These are phyloP conservation scores for Tortrix viridana DNA, from an alignment of 2,888 invertebrate genomes.

Conservation along the genomic window DNA sequence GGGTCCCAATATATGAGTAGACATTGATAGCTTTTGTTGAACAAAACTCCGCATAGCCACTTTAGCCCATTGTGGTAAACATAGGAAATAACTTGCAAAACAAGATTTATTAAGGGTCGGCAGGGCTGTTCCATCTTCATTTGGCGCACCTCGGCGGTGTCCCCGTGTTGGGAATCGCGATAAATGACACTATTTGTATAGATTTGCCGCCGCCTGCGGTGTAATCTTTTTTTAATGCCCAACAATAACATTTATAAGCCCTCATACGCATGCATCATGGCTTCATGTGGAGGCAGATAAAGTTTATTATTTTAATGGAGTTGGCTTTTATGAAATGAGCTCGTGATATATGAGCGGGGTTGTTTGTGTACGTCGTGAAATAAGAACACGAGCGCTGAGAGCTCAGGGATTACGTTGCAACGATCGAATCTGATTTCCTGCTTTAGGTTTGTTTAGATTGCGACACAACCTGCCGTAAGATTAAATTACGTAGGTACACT, in stretches of 20 bases:
- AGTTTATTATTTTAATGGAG: slow-evolving; percentile 39
- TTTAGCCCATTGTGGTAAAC: slow-evolving; percentile 9
- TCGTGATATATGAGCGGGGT: slow-evolving; percentile 26
- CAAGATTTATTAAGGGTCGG: slow-evolving; percentile 53
- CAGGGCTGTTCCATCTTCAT: slow-evolving; percentile 53
- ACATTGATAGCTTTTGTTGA: too few relatives aligned
- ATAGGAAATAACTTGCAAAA: slow-evolving; percentile 33
- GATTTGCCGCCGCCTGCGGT: slow-evolving; percentile 50
- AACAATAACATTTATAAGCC: slow-evolving; percentile 30
- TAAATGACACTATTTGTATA: slow-evolving; percentile 60
- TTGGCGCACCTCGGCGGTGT: slow-evolving; percentile 46
- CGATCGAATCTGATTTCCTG: slow-evolving; percentile 8
- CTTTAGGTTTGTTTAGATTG: not conserved
- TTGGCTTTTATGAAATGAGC: slow-evolving; percentile 38
- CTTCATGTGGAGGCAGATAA: slow-evolving; percentile 24
- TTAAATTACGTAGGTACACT: too few relatives aligned
- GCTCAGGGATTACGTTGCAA: slow-evolving; percentile 14
- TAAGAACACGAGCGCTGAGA: slow-evolving; percentile 15
- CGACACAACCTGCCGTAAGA: too few relatives aligned
- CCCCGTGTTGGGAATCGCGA: slow-evolving; percentile 48
- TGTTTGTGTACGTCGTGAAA: slow-evolving; percentile 17
- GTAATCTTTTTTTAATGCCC: slow-evolving; percentile 34
- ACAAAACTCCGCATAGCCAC: not conserved
- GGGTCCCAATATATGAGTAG: too few relatives aligned
- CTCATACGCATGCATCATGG: slow-evolving; percentile 16